A percentile compares a stretch with the other conserved stretches of the same genome.
Conservation (phyloP, 2,113 vertebrate genomes). For the Romanogobio albipinnatus region DNA sequence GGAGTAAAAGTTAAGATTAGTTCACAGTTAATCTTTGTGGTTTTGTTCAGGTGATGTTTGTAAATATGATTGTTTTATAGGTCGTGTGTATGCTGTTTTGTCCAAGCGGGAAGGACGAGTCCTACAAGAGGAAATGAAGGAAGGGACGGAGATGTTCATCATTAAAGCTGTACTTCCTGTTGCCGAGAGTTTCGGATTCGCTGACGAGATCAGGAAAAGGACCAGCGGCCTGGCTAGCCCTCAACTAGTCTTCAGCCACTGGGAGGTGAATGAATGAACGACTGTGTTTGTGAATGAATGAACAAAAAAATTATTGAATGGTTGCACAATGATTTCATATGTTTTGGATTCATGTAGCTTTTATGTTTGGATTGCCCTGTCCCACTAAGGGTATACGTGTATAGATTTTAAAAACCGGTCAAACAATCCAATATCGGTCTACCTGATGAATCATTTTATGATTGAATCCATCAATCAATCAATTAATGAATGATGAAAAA, state of each 20-base stretch:
- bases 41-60: neutral
- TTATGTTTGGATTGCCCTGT: neutral
- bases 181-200: constrained; percentile 97
- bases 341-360: neutral
- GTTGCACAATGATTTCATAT: neutral
- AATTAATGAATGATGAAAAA: neutral
- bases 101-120: constrained; percentile 92
- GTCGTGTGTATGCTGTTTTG: constrained; percentile 90
- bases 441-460: neutral
- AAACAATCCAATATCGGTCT: neutral
- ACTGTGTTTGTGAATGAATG: neutral
- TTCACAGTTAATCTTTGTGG: neutral
- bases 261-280: constrained; percentile 82
- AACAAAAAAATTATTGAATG: neutral
- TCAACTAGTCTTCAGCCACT: constrained; percentile 97
- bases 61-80: constrained; percentile 67
- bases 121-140: constrained; percentile 97
- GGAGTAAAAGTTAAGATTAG: neutral
- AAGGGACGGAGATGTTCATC: constrained; percentile 94
- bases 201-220: constrained; percentile 94
- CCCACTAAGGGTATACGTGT: neutral
- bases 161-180: constrained; percentile 94
- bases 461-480: neutral
- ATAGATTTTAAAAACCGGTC: neutral
- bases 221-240: constrained; percentile 97